Conservation (phyloP, 2,797 vertebrate species). For the Rhynchonycteris naso region DNA sequence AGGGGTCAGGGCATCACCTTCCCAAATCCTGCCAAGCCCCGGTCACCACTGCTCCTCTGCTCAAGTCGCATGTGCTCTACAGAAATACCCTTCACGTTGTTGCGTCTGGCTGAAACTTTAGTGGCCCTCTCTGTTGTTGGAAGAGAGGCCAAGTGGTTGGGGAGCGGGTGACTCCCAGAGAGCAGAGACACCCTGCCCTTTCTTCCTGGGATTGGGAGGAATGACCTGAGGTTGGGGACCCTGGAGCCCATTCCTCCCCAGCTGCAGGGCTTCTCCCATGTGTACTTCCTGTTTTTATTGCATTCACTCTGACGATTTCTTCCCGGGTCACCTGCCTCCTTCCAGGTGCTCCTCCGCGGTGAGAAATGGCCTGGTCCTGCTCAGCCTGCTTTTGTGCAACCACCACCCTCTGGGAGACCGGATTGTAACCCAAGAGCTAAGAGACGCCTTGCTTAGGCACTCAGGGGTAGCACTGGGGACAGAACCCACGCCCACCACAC, state of each 20-base stretch:
- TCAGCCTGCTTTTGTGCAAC: conserved; percentile 91
- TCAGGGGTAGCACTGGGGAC: conserved; percentile 73
- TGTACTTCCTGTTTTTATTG: neutral
- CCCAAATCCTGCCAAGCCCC: neutral
- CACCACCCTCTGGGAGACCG: conserved; percentile 93
- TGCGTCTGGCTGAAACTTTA: neutral
- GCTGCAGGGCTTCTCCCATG: neutral
- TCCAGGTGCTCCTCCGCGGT: conserved; percentile 90
- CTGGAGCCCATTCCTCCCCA: neutral
- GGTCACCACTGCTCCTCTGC: neutral
- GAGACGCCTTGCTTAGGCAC: conserved; percentile 86
- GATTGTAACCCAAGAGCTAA: conserved; percentile 88
- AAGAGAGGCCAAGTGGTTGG: neutral
- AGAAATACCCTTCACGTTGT: neutral
- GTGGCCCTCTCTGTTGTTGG: neutral
- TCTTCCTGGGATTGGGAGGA: conserved; percentile 6
- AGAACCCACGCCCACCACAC: conserved; percentile 83
- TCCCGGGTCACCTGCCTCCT: neutral
- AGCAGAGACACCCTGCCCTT: neutral
- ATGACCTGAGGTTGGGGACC: neutral
- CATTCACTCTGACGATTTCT: conserved; percentile 22
- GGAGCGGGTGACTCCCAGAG: neutral
- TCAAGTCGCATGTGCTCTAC: neutral
- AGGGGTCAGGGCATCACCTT: conserved; percentile 87
- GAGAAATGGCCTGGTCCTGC: conserved; percentile 91